Conservation (phyloP, 2,797 vertebrate species). For the Phoeniculus purpureus region DNA sequence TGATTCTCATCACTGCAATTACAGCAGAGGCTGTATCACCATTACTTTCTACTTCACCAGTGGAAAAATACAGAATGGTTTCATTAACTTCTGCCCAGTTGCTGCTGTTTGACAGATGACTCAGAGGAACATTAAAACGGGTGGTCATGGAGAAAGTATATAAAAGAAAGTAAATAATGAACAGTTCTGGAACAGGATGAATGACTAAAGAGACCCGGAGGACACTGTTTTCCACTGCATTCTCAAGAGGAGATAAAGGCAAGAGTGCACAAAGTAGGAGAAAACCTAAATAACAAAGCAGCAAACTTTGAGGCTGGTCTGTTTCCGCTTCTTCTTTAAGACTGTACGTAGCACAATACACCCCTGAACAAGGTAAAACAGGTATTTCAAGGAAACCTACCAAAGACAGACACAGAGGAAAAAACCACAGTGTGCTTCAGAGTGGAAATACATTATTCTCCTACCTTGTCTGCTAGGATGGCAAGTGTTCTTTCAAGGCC, state of each 20-base stretch:
- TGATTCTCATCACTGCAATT: not conserved
- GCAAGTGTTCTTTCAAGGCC: constrained; percentile 94
- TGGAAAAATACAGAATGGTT: constrained; percentile 25
- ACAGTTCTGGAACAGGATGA: not conserved
- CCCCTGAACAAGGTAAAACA: not conserved
- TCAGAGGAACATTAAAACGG: not conserved
- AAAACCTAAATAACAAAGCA: not conserved
- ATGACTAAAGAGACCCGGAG: not conserved
- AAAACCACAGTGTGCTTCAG: not conserved
- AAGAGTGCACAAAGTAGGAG: not conserved
- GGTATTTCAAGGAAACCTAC: not conserved
- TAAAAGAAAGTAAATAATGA: not conserved
- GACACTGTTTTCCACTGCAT: not conserved
- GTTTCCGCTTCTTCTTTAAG: not conserved
- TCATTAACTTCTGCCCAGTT: not conserved
- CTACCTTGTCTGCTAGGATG: constrained; percentile 95
- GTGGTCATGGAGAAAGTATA: not conserved
- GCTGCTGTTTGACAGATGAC: not conserved
- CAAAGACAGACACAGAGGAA: not conserved
- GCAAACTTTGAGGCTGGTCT: not conserved
- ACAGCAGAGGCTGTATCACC: not conserved
- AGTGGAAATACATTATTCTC: not conserved
- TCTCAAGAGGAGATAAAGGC: not conserved
- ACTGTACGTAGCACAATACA: not conserved
- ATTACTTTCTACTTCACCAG: not conserved